Conservation (phyloP, 1,140 invertebrate species). For the Drosophila melanogaster region Release_6_plus_ISO1_MT NC_004354.4:16158001-16158500, state of each 20-base stretch:
- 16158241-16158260: neutral
- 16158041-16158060: no score
- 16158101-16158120: no score
- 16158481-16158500: constrained; percentile 35
- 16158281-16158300: neutral
- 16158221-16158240: neutral
- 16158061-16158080: no score
- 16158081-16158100: no score
- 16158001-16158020: neutral
- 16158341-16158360: neutral
- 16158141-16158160: neutral
- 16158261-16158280: neutral
- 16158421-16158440: constrained; percentile 35
- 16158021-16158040: no score
- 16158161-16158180: neutral
- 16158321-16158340: constrained; percentile 6
- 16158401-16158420: constrained; percentile 77
- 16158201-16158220: neutral
- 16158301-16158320: constrained; percentile 28
- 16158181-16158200: neutral
- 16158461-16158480: constrained; percentile 34
- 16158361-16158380: neutral
- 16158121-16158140: no score
- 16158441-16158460: constrained; percentile 12
- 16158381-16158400: constrained; percentile 38